Evolutionary conservation across 2,888 invertebrate species (phyloP).

Genomic region (Aleiodes leptofemur): DNA sequence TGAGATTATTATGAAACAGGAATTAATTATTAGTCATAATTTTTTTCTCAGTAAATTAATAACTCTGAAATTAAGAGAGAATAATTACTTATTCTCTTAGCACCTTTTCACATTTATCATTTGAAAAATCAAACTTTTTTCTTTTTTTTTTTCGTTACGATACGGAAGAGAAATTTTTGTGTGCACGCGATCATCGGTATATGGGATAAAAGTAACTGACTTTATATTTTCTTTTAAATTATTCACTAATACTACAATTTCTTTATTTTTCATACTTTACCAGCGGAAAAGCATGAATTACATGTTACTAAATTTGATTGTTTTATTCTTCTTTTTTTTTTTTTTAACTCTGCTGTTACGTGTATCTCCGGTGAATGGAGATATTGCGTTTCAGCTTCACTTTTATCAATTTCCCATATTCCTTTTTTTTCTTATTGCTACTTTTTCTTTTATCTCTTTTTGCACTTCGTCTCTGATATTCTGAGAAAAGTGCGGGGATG

Average conservation of each 20-base stretch:
- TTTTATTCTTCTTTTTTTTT: background rate
- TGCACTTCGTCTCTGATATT: background rate
- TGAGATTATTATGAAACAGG: too few relatives aligned
- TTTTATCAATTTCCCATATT: background rate
- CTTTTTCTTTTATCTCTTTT: background rate
- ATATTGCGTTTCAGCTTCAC: background rate
- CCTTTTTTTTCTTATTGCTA: background rate
- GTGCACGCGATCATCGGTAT: conserved; percentile 33
- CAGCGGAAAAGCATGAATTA: conserved; percentile 35
- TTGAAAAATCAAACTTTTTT: background rate
- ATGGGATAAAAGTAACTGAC: background rate
- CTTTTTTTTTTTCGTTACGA: background rate
- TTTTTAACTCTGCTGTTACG: conserved; percentile 10
- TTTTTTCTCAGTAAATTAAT: background rate
- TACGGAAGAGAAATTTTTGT: conserved; percentile 19
- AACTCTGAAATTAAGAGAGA: background rate
- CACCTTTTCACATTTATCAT: conserved; percentile 3
- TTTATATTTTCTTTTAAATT: conserved; percentile 22
- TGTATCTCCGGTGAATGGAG: background rate
- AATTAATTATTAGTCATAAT: too few relatives aligned
- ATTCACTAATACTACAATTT: conserved; percentile 1
- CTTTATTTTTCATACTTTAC: conserved; percentile 16
- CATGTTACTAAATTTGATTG: conserved; percentile 21
- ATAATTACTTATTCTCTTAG: too few relatives aligned
- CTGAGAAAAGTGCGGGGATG: conserved; percentile 2